Base-by-base conservation (phyloP, 2,797 vertebrate species). In the Alauda arvensis region DNA sequence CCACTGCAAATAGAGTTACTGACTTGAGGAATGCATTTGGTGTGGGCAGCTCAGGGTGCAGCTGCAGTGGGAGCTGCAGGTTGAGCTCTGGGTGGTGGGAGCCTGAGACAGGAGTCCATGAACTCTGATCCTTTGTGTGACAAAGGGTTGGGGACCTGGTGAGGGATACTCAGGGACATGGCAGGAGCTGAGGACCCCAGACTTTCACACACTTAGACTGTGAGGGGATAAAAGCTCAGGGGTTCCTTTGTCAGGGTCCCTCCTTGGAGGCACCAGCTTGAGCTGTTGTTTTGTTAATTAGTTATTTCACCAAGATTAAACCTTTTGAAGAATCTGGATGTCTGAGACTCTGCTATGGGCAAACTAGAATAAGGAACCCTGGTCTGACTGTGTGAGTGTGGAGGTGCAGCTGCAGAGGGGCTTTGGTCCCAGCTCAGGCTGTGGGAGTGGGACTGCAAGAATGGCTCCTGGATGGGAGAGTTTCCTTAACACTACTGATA, bases 41-140 rank as follows among this genome's bases (percentile, higher is more conserved):
- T 29, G 12, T 7, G 10, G 21, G 65, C 56, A 79, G 31, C 37
- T 42, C 37, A 42, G 45, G 17, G 26, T 31, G 45, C n/a, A 51
- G 46, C 55, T 39, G 39, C 65, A 69, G 11, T 68, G 46, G 26
- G 28, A 43, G 45, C 18, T 37, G 6, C 29, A 43, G 18, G 21
- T 39, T 39, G 62, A 37, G 28, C 28, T 62, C 18, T 31, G 43
- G 10, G 20, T 33, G 24, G 14, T 46, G 40, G 17, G 24, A 83
- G 12, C 33, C 13, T 0, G 2, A 29, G 29, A 25, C 24, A 31
- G 31, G 9, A 34, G 5, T 12, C 13, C 0, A 0, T 21, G 10
- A 33, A 7, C 20, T 52, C 39, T 23, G 29, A 18, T 33, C 14
- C 20, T 68, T 33, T 48, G 12, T 18, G 18, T 40, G 26, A 42